Evolutionary conservation across 1,140 invertebrate species (phyloP).

Genomic region (Heliconius nattereri): DNA sequence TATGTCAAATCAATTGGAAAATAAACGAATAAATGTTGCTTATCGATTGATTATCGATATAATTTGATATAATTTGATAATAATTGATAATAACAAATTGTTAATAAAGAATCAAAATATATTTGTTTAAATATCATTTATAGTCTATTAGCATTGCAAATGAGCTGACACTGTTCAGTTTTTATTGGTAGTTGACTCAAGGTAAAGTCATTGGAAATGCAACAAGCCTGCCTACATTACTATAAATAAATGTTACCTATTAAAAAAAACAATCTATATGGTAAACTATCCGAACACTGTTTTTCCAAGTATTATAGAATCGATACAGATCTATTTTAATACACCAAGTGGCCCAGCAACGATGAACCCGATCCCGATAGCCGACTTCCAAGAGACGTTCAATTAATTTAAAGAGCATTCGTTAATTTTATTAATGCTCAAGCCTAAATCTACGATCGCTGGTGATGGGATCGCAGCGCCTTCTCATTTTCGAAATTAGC

Average conservation of each 20-base stretch:
- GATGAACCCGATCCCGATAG: slow-evolving; percentile 67
- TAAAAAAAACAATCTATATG: neutral
- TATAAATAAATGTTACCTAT: slow-evolving; percentile 11
- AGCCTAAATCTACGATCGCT: slow-evolving; percentile 75
- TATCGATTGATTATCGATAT: no score
- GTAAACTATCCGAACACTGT: neutral
- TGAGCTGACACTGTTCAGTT: slow-evolving; percentile 14
- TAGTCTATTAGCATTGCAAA: slow-evolving; percentile 26
- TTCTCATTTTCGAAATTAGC: slow-evolving; percentile 81
- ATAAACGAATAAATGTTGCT: slow-evolving; percentile 10
- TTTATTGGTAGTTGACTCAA: slow-evolving; percentile 24
- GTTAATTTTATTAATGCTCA: slow-evolving; percentile 78
- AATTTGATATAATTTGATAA: no score
- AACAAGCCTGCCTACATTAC: slow-evolving; percentile 6
- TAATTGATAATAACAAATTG: slow-evolving; percentile 27
- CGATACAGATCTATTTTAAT: slow-evolving; percentile 36
- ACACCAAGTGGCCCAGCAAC: slow-evolving; percentile 17
- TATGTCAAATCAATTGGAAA: neutral
- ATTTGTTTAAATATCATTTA: slow-evolving; percentile 21
- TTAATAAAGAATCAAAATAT: slow-evolving; percentile 20
- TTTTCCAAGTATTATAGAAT: slow-evolving; percentile 22
- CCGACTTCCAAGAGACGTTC: slow-evolving; percentile 66
- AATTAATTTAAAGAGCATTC: slow-evolving; percentile 79
- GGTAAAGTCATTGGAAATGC: slow-evolving; percentile 8
- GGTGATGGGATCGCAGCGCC: slow-evolving; percentile 69